Base-by-base conservation (phyloP, 37 sponge, comb jelly and placozoan genomes). In the Lycopodina hypogea region DNA sequence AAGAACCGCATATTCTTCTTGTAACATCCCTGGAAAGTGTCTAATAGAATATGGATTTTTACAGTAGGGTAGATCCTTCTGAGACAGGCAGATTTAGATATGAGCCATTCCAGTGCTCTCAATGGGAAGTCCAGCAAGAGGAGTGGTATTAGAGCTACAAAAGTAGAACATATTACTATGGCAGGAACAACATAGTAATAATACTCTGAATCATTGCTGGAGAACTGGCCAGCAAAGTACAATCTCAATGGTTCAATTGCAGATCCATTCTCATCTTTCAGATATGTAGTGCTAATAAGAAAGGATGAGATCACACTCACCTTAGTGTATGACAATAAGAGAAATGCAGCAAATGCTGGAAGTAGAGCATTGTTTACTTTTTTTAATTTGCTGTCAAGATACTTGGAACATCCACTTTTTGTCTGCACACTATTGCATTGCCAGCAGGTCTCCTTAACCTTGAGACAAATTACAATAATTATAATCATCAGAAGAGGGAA, bases 1-100 rank as follows among this genome's bases (percentile, higher is more conserved):
- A 88, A 88, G 58, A 81, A 82, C 0, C 83, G 36, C 0, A 33
- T 28, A 38, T 72, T 77, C 58, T 72, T 35, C 26, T 78, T 71
- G 74, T 71, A 88, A 59, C 82, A 88, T 0, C 88, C 88, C 53
- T 88, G 83, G 50, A 88, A 88, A 0, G 77, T 52, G 40, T 81
- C 83, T 8, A 88, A 68, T 21, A 88, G 40, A 2, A 83, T 56
- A 33, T 68, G 42, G 2, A 83, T 36, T 50, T 83, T 83, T 18
- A 56, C 77, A 74, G 48, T 41, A 68, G 74, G 71, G 30, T 69
- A 72, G 51, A 23, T 70, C 2, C 70, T 18, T 33, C 69, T 32
- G 28, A 81, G 22, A 22, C 61, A 64, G 7, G 37, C 12, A 17
- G 28, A 21, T 22, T 58, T 63, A 1, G 0, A 21, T 11, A 74